Evolutionary conservation across 2,113 vertebrate species (phyloP), one percentile per base, ranked within the genome.

Genomic region (Pangasianodon gigas): DNA sequence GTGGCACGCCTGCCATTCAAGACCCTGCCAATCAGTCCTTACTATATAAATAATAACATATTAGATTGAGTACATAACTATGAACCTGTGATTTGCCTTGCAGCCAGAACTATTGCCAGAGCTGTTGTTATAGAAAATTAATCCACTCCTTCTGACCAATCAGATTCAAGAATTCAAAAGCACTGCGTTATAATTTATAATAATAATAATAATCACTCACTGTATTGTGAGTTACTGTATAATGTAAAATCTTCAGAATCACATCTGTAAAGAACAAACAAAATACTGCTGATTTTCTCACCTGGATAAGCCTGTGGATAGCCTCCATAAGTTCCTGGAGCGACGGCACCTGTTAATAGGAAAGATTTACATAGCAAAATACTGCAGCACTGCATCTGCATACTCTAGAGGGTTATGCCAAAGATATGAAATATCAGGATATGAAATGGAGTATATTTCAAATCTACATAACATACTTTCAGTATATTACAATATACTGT

Each of bases 271-370:
- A 51, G 77, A 1, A n/a, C 14, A 41, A 83, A 26, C 32, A 46
- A 54, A 86, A 52, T 56, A 41, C 8, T 81, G 46, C 3, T 52
- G 29, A 71, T 84, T 44, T 3, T 60, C 5, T 19, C 93, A 96
- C 96, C 95, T 95, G 88, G 95, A 89, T 93, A 94, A 77, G 90
- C 93, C 88, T 95, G 95, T 75, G 94, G 96, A 91, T 94, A 95
- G 88, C 92, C 94, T 90, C 93, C 93, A 90, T 94, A 95, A 83
- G 93, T 92, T 69, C 94, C 94, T 79, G 94, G 95, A 79, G 19
- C 92, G 3, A 93, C 86, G 56, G 75, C 91, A 91, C 93, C 95
- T 96, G 85, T 41, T 85, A 89, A 62, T 4, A 82, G 88, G 79
- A 89, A 13, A 60, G 85, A n/a, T 89, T 87, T 56, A 81, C 19